Percentiles rank a stretch among this genome's conserved stretches.
Conservation (phyloP, 2,797 vertebrate species). For the Otolemur crassicaudatus region DNA sequence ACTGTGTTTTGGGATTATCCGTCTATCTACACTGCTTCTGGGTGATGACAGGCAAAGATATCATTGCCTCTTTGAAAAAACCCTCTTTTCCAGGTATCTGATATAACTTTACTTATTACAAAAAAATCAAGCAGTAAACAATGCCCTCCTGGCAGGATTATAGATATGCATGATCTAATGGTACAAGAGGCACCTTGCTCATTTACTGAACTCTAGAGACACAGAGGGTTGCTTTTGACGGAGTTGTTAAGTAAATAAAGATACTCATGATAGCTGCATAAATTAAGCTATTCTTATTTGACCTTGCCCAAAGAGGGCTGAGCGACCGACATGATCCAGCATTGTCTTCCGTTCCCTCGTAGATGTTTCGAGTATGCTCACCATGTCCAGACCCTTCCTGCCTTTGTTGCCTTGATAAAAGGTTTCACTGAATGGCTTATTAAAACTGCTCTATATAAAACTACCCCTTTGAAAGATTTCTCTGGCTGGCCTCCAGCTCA, state of each 20-base stretch:
- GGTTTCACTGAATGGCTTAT: constrained; percentile 81
- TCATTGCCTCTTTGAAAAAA: constrained; percentile 34
- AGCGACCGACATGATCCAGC: constrained; percentile 68
- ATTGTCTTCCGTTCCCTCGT: constrained; percentile 63
- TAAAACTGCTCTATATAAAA: constrained; percentile 80
- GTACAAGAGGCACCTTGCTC: constrained; percentile 56
- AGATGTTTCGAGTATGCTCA: constrained; percentile 44
- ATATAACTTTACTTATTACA: constrained; percentile 57
- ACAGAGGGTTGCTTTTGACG: constrained; percentile 51
- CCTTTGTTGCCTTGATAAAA: constrained; percentile 80
- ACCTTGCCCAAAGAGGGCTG: constrained; percentile 75
- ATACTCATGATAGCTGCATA: constrained; percentile 60
- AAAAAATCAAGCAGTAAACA: constrained; percentile 47
- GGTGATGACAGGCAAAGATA: constrained; percentile 45
- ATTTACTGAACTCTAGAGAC: constrained; percentile 43
- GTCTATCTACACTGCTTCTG: background rate
- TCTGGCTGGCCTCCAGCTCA: constrained; percentile 82
- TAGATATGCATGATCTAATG: background rate
- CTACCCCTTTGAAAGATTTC: constrained; percentile 78
- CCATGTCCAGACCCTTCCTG: constrained; percentile 43
- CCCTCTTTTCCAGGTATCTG: background rate
- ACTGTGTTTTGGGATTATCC: constrained; percentile 27
- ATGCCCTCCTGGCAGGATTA: background rate
- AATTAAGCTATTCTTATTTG: constrained; percentile 74
- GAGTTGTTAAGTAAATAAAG: constrained; percentile 69